phyloP scores from a whole-genome alignment of 2,888 invertebrate genomes.

The Torymus tubicola region DNA sequence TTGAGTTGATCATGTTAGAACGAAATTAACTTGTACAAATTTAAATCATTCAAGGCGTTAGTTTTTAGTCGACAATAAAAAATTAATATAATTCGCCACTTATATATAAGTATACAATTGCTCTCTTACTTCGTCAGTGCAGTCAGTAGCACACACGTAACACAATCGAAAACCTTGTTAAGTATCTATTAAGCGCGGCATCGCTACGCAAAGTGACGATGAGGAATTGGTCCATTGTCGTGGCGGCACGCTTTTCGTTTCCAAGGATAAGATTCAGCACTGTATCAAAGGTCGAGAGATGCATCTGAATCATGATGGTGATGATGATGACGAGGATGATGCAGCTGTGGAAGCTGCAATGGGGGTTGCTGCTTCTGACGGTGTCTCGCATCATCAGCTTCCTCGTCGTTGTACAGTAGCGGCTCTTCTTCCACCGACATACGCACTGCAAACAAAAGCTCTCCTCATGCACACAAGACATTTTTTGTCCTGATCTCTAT shows the following conservation, averaged over 20 bases:
- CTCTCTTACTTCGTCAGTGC: too few species aligned
- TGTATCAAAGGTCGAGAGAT: conserved; percentile 71
- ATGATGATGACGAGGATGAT: conserved; percentile 50
- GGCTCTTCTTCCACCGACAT: conserved; percentile 73
- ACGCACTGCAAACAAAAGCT: conserved; percentile 74
- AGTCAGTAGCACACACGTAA: too few species aligned
- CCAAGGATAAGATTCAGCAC: background rate
- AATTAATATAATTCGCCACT: too few species aligned
- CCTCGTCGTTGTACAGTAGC: conserved; percentile 66
- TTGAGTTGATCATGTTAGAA: too few species aligned
- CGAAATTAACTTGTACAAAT: too few species aligned
- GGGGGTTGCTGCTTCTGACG: conserved; percentile 57
- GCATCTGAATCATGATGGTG: conserved; percentile 67
- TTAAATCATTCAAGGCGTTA: too few species aligned
- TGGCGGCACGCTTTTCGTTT: too few species aligned
- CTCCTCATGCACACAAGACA: conserved; percentile 70
- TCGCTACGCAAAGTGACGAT: conserved; percentile 25
- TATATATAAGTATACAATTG: too few species aligned
- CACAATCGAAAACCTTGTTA: conserved; percentile 8
- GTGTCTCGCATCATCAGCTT: too few species aligned
- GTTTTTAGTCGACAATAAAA: too few species aligned
- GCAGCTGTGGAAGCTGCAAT: background rate
- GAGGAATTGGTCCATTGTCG: too few species aligned
- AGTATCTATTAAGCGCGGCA: background rate
- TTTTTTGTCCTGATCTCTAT: conserved; percentile 35